phyloP scores from a whole-genome alignment of 1,140 invertebrate genomes.

The Aporrectodea caliginosa region DNA sequence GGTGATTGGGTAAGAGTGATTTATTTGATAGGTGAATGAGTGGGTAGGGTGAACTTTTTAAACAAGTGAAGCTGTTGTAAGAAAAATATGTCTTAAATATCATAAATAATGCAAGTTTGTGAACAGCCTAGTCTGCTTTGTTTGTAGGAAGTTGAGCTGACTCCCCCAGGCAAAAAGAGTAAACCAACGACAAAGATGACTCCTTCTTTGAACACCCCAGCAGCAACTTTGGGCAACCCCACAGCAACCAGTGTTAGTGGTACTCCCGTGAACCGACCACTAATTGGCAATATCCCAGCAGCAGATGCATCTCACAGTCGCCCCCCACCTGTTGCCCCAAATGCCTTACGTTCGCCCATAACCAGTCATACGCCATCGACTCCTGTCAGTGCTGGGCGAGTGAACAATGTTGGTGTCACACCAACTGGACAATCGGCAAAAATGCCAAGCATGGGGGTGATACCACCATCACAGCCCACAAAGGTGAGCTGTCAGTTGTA shows the following conservation, averaged over 20 bases:
- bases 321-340: neutral
- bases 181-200: neutral
- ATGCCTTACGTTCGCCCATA: neutral
- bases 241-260: neutral
- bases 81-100: too few relatives aligned
- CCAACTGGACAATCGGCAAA: neutral
- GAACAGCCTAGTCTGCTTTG: too few relatives aligned
- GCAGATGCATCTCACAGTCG: neutral
- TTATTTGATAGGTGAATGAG: too few relatives aligned
- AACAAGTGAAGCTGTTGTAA: too few relatives aligned
- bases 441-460: neutral
- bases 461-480: neutral
- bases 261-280: neutral
- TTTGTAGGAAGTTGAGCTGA: slow-evolving; percentile 41
- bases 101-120: too few relatives aligned
- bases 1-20: too few relatives aligned
- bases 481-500: too few relatives aligned
- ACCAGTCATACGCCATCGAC: neutral
- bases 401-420: neutral
- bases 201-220: neutral
- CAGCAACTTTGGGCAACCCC: neutral
- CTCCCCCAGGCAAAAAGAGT: slow-evolving; percentile 68
- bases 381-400: neutral
- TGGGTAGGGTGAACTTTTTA: too few relatives aligned
- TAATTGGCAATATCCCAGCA: neutral